Conservation (phyloP, 2,888 invertebrate genomes). For the Lutraria lutraria region DNA sequence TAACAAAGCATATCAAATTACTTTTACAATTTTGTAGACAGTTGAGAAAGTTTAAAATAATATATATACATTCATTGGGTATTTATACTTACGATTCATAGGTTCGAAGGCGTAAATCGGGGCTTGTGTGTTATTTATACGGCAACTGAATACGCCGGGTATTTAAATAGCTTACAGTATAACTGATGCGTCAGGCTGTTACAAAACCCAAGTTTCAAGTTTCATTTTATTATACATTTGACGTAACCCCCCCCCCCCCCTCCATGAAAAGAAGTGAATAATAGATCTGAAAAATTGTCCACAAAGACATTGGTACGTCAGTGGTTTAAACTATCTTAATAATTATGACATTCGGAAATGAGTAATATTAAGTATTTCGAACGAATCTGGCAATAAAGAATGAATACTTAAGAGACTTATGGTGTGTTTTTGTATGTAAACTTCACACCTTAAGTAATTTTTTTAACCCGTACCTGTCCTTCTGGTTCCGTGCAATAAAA, state of each 20-base stretch:
- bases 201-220: background rate
- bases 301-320: background rate
- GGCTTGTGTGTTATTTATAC: background rate
- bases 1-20: too few relatives aligned
- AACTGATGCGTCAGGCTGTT: background rate
- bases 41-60: too few relatives aligned
- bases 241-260: background rate
- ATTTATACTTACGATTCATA: background rate
- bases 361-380: background rate
- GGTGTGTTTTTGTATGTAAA: too few relatives aligned
- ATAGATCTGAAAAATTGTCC: background rate
- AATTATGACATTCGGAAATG: background rate
- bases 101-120: background rate
- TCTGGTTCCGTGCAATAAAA: too few relatives aligned
- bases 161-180: background rate
- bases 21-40: too few relatives aligned
- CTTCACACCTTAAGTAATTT: too few relatives aligned
- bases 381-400: background rate
- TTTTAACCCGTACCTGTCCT: too few relatives aligned
- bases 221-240: background rate
- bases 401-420: too few relatives aligned
- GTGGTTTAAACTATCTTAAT: background rate
- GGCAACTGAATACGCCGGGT: background rate
- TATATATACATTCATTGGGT: background rate
- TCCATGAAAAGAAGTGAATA: background rate